Base-by-base conservation (phyloP, 2,888 invertebrate species). In the Habrosyne pyritoides region DNA sequence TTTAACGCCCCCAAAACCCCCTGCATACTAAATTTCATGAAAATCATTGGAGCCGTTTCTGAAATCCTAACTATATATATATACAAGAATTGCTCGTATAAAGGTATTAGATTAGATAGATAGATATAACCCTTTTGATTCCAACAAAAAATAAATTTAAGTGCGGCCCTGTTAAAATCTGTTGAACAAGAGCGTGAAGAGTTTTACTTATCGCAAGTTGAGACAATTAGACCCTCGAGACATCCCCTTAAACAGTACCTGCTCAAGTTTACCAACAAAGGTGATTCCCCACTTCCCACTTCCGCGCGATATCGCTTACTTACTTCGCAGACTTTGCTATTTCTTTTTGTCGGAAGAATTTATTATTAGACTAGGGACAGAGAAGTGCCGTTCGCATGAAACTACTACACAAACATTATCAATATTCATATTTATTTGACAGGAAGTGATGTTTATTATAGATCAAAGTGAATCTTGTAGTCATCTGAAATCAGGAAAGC, bases 191-290 rank as follows among this genome's bases (percentile, higher is more conserved):
- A 52, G 53, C 58, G 57, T 57, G 57, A 57, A 53, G 62, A 68
- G 56, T 59, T 61, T 56, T 53, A 64, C 62, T 66, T 75, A 73
- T 72, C 67, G 66, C 52, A 6, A 18, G 42, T 42, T n/a, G 42
- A 18, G 21, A 66, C 65, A 75, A 75, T 75, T 73, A 75, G 59
- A 62, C 22, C 26, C 61, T 47, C 55, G 61, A 69, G 66, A 70
- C 58, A 54, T 54, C 57, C 61, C 71, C 63, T 55, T 53, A 49
- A 71, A 63, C 71, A 65, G 42, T 46, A 54, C 26, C 49, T 53
- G 49, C 53, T 42, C 33, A 28, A 21, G 42, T 42, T 56, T 46
- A 42, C 49, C 46, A 30, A 49, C 56, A 53, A 53, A 47, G 30
- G 47, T 21, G 36, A 18, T 18, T 1, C 18, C n/a, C n/a, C n/a